These are phyloP conservation scores for Drosophila micromelanica DNA, from an alignment of 1,140 invertebrate species.

Conservation along the genomic window DNA sequence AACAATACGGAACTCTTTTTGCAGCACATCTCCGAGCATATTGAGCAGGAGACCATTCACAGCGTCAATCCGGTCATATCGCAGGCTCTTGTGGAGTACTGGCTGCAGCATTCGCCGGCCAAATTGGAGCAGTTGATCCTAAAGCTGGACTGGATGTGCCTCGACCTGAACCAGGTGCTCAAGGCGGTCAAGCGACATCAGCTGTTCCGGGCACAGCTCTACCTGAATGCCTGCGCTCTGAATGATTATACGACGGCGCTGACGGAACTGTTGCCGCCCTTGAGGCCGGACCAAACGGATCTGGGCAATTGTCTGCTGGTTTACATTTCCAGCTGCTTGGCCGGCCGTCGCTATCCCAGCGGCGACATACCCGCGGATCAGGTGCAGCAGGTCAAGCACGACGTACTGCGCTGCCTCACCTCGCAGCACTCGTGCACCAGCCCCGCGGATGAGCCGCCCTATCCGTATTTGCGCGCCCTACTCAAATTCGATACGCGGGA, in stretches of 20 bases:
- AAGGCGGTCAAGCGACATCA: constrained; percentile 91
- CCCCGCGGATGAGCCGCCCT: constrained; percentile 88
- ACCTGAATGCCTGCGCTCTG: constrained; percentile 94
- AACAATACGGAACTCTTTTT: constrained; percentile 83
- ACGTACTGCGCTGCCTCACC: constrained; percentile 88
- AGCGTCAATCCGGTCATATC: constrained; percentile 87
- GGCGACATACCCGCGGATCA: constrained; percentile 91
- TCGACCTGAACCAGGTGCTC: constrained; percentile 95
- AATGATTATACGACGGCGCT: constrained; percentile 93
- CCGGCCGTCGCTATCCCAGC: constrained; percentile 94
- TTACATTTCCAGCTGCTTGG: constrained; percentile 96
- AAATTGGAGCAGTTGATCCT: constrained; percentile 92
- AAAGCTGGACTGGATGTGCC: constrained; percentile 91
- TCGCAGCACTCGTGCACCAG: constrained; percentile 89
- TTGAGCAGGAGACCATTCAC: constrained; percentile 83
- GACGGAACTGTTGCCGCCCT: constrained; percentile 89
- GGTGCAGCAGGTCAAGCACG: constrained; percentile 90
- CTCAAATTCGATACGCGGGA: constrained; percentile 94
- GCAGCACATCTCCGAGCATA: constrained; percentile 85
- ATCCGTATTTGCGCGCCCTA: constrained; percentile 92
- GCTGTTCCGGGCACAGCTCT: constrained; percentile 94
- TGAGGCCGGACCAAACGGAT: constrained; percentile 84
- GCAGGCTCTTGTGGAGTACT: constrained; percentile 88
- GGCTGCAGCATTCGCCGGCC: constrained; percentile 86
- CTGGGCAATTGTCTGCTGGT: constrained; percentile 96